Evolutionary conservation across 2,797 vertebrate species (phyloP).

Genomic region (Dromococcyx pavoninus): DNA sequence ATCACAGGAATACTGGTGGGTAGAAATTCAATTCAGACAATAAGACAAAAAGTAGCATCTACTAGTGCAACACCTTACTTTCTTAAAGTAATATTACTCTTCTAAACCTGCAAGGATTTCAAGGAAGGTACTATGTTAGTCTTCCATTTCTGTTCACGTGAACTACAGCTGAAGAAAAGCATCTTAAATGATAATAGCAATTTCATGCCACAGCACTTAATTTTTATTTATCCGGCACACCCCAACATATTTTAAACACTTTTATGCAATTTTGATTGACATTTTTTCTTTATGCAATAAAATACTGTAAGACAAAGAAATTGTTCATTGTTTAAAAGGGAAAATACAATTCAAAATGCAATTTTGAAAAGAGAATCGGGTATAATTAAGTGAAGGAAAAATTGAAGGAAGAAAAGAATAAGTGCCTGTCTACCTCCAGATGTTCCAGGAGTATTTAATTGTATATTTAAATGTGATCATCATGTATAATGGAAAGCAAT

Average conservation of each 20-base stretch:
- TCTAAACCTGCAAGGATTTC: not conserved
- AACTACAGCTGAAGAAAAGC: not conserved
- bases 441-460: not conserved
- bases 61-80: not conserved
- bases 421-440: not conserved
- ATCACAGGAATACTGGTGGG: not conserved
- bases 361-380: not conserved
- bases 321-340: not conserved
- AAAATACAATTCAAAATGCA: not conserved
- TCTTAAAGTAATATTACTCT: not conserved
- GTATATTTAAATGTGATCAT: not conserved
- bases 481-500: not conserved
- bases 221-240: not conserved
- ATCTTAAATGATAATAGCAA: not conserved
- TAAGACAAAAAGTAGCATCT: not conserved
- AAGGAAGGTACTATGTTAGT: not conserved
- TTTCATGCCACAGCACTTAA: not conserved
- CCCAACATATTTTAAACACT: not conserved
- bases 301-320: not conserved
- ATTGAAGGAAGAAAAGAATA: not conserved
- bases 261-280: not conserved
- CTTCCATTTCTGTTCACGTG: not conserved
- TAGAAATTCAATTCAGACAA: not conserved
- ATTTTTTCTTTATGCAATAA: not conserved
- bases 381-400: not conserved